Percentiles rank a stretch among this genome's conserved stretches.
Evolutionary conservation across 2,888 invertebrate species (phyloP).

Genomic region (Nysson spinosus): DNA sequence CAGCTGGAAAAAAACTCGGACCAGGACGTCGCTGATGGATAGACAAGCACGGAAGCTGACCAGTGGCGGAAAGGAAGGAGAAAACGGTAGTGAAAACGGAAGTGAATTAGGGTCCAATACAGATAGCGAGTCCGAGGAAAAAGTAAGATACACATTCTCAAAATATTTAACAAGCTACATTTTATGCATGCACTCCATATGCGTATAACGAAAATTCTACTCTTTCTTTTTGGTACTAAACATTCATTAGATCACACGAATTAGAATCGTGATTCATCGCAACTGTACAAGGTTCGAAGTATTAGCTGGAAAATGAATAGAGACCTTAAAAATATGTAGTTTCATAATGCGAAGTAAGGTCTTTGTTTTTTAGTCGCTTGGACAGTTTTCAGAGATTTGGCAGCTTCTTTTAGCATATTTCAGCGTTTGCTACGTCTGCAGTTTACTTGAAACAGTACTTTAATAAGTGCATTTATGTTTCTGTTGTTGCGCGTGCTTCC

Average conservation of each 20-base stretch:
- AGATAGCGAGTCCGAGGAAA: slow-evolving; percentile 93
- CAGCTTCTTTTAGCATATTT: slow-evolving; percentile 16
- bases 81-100: slow-evolving; percentile 87
- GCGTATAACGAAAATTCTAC: slow-evolving; percentile 1
- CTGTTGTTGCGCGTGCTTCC: slow-evolving; percentile 40
- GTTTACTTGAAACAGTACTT: slow-evolving; percentile 6
- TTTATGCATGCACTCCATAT: slow-evolving; percentile 31
- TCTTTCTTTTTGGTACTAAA: slow-evolving; percentile 20
- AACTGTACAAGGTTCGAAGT: slow-evolving; percentile 14
- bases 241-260: slow-evolving; percentile 4
- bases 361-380: slow-evolving; percentile 34
- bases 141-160: slow-evolving; percentile 82
- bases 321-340: slow-evolving; percentile 9
- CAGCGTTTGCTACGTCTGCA: slow-evolving; percentile 16
- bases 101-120: slow-evolving; percentile 91
- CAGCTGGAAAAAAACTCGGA: slow-evolving; percentile 97
- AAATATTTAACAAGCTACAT: slow-evolving; percentile 15
- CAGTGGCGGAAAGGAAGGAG: slow-evolving; percentile 84
- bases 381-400: slow-evolving; percentile 20
- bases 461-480: slow-evolving; percentile 25
- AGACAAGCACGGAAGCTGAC: slow-evolving; percentile 85
- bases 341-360: slow-evolving; percentile 20
- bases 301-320: slow-evolving; percentile 1
- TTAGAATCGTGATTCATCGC: slow-evolving; percentile 15
- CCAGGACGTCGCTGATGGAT: slow-evolving; percentile 96